A percentile compares a stretch with the other conserved stretches of the same genome.
Evolutionary conservation across 2,113 vertebrate species (phyloP).

Genomic region (Hystrix brachyura): DNA sequence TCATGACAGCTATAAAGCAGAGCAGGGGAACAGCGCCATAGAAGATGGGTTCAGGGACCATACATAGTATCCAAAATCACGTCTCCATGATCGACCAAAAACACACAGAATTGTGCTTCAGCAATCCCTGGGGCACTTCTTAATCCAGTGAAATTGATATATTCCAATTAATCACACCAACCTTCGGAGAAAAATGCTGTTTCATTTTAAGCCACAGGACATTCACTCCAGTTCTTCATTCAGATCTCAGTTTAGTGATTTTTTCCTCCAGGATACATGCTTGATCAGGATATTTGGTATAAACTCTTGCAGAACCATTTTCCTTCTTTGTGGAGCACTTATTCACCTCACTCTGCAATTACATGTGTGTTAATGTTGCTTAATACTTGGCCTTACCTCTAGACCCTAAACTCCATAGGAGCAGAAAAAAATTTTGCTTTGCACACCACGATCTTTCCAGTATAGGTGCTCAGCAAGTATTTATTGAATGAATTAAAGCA

Average conservation of each 20-base stretch:
- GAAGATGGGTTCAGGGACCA: not conserved
- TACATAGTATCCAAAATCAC: not conserved
- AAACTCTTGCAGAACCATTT: not conserved
- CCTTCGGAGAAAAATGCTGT: not conserved
- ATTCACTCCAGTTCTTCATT: not conserved
- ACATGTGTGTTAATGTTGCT: not conserved
- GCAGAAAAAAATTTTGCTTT: not conserved
- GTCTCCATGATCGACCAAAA: not conserved
- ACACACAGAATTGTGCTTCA: not conserved
- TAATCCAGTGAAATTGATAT: not conserved
- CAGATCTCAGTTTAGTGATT: slow-evolving; percentile 19
- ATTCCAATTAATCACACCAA: not conserved
- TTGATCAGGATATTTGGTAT: not conserved
- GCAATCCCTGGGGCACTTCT: not conserved
- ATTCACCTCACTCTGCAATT: not conserved
- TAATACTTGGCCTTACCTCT: not conserved
- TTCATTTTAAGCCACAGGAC: not conserved
- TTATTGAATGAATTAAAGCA: slow-evolving; percentile 54
- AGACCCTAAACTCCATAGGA: not conserved
- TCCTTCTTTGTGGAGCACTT: not conserved
- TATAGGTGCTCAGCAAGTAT: slow-evolving; percentile 37
- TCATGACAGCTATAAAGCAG: not conserved
- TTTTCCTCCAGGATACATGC: not conserved
- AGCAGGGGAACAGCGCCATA: not conserved
- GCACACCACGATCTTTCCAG: not conserved